Percentiles rank a stretch among this genome's conserved stretches.
phyloP scores from a whole-genome alignment of 2,888 invertebrate species.

The Nemapogon koenigi region DNA sequence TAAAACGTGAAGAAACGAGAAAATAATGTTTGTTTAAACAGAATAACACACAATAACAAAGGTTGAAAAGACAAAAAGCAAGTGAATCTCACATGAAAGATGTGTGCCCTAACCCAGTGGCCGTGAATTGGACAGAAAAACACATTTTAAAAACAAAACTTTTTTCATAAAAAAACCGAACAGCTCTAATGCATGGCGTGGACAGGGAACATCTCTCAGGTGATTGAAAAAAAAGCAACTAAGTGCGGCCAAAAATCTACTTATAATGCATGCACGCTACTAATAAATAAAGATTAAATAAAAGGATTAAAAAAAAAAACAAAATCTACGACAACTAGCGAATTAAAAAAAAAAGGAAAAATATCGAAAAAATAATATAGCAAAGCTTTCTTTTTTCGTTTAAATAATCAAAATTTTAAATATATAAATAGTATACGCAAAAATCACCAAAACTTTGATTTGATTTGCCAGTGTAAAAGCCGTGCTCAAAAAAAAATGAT shows the following conservation, averaged over 20 bases:
- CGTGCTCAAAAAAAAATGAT: conserved; percentile 22
- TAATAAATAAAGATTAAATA: conserved; percentile 8
- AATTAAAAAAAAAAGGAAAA: not conserved
- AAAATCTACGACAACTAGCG: conserved; percentile 14
- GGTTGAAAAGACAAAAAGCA: conserved; percentile 17
- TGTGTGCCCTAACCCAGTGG: conserved; percentile 52
- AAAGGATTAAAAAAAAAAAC: conserved; percentile 10
- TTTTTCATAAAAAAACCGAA: conserved; percentile 23
- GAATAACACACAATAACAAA: conserved; percentile 10
- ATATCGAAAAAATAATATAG: no score
- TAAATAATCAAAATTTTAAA: no score
- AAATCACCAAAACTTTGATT: not conserved
- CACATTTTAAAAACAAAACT: conserved; percentile 13
- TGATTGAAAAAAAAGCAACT: conserved; percentile 30
- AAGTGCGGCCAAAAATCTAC: conserved; percentile 12
- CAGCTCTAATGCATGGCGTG: conserved; percentile 37
- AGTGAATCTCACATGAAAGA: conserved; percentile 36
- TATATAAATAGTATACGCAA: not conserved
- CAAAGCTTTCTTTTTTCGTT: no score
- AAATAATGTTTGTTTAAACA: conserved; percentile 10
- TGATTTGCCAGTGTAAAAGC: conserved; percentile 13
- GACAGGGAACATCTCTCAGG: conserved; percentile 63
- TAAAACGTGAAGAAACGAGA: not conserved
- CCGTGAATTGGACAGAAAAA: conserved; percentile 40
- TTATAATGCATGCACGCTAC: conserved; percentile 4